Percentiles rank a stretch among this genome's conserved stretches.
phyloP scores from a whole-genome alignment of 2,113 vertebrate species.

The Cyprinodon tularosa region DNA sequence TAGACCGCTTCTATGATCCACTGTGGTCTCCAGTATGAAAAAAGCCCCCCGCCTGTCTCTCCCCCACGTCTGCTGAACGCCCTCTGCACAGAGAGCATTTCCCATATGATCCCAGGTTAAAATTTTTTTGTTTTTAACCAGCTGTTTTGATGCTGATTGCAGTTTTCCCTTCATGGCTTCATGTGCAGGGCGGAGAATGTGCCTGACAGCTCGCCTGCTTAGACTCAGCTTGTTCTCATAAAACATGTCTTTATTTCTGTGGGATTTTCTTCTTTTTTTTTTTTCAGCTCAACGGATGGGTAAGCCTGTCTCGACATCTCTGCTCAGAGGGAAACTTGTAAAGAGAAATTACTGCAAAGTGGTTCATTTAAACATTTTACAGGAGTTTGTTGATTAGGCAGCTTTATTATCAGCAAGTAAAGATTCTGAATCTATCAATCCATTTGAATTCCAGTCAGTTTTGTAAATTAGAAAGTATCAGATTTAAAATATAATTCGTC shows the following conservation, averaged over 20 bases:
- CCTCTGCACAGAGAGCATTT: slow-evolving; percentile 26
- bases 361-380: slow-evolving; percentile 69
- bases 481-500: neutral
- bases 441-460: neutral
- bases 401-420: slow-evolving; percentile 53
- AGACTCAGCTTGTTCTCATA: slow-evolving; percentile 68
- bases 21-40: slow-evolving; percentile 56
- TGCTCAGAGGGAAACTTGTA: slow-evolving; percentile 65
- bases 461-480: neutral
- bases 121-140: slow-evolving; percentile 61
- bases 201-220: slow-evolving; percentile 62
- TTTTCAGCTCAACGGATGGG: slow-evolving; percentile 30
- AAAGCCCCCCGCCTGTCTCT: slow-evolving; percentile 17
- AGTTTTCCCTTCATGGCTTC: slow-evolving; percentile 56
- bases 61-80: slow-evolving; percentile 36
- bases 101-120: slow-evolving; percentile 58
- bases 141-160: slow-evolving; percentile 72
- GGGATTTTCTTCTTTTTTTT: slow-evolving; percentile 1
- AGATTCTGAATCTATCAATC: slow-evolving; percentile 19
- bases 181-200: slow-evolving; percentile 70
- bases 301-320: slow-evolving; percentile 38
- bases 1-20: slow-evolving; percentile 53
- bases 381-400: slow-evolving; percentile 60
- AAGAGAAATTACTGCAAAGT: slow-evolving; percentile 64
- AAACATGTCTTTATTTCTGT: slow-evolving; percentile 58